A percentile compares a stretch with the other conserved stretches of the same genome.
phyloP scores from a whole-genome alignment of 2,888 invertebrate genomes.

The Perithous albicinctus region DNA sequence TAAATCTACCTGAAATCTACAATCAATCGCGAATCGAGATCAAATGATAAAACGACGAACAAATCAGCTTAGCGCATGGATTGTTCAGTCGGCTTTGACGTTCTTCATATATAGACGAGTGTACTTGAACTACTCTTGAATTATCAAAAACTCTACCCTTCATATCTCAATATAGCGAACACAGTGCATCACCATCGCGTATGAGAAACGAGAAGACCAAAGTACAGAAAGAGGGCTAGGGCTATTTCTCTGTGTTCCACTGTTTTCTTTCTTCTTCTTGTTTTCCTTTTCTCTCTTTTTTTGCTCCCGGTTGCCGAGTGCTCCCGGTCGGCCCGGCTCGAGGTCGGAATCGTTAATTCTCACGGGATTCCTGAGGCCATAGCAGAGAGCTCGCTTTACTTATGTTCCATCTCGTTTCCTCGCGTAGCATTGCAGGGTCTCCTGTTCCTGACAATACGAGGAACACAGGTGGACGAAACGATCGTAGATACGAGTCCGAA shows the following conservation, averaged over 20 bases:
- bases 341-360: conserved; percentile 81
- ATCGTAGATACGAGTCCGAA: conserved; percentile 66
- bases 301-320: conserved; percentile 40
- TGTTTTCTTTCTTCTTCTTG: conserved; percentile 28
- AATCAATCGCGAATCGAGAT: no score
- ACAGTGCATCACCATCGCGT: conserved; percentile 5
- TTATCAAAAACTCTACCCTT: neutral
- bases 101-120: no score
- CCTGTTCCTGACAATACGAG: conserved; percentile 81
- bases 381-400: conserved; percentile 27
- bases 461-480: conserved; percentile 82
- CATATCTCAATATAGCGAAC: neutral
- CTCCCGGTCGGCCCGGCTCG: conserved; percentile 54
- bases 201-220: conserved; percentile 44
- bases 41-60: no score
- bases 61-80: no score
- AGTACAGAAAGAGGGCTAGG: conserved; percentile 33
- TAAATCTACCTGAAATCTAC: no score
- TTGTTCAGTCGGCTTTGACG: no score
- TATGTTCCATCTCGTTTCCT: conserved; percentile 34
- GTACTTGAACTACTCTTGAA: no score
- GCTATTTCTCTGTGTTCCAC: conserved; percentile 21
- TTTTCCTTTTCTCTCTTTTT: conserved; percentile 32
- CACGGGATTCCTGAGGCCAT: conserved; percentile 64
- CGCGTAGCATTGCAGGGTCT: conserved; percentile 10